phyloP scores from a whole-genome alignment of 37 sponge, comb jelly and placozoan genomes.

The Cladorhizidae sp. region DNA sequence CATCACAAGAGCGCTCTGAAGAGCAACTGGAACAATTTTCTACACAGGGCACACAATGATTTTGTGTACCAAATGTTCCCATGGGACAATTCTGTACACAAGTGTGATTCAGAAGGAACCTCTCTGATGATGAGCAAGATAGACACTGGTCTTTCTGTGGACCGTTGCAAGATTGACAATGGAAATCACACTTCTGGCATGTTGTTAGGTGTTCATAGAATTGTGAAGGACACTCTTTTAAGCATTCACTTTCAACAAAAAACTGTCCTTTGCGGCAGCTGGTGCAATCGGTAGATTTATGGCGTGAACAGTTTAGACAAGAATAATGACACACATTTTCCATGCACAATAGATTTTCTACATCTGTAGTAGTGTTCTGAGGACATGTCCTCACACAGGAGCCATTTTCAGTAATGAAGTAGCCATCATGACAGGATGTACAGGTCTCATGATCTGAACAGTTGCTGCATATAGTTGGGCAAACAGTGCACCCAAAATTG shows the following conservation, averaged over 20 bases:
- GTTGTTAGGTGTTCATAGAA: constrained; percentile 6
- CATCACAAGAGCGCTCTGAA: constrained; percentile 9
- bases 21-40: constrained; percentile 49
- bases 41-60: constrained; percentile 55
- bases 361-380: constrained; percentile 13
- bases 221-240: constrained; percentile 34
- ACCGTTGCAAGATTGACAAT: constrained; percentile 58
- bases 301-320: constrained; percentile 59
- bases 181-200: constrained; percentile 20
- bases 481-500: constrained; percentile 29
- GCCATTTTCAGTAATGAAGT: constrained; percentile 25
- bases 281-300: constrained; percentile 20
- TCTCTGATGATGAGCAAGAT: constrained; percentile 22
- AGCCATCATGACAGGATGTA: constrained; percentile 8
- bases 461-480: constrained; percentile 17
- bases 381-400: constrained; percentile 46
- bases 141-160: constrained; percentile 23
- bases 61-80: neutral
- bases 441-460: constrained; percentile 33
- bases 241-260: constrained; percentile 17
- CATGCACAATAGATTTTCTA: constrained; percentile 6
- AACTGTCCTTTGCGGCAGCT: constrained; percentile 15
- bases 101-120: constrained; percentile 11
- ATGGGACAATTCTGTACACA: constrained; percentile 37
- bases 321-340: constrained; percentile 30